Base-by-base conservation (phyloP, 2,888 invertebrate genomes). In the Cenopis cana region DNA sequence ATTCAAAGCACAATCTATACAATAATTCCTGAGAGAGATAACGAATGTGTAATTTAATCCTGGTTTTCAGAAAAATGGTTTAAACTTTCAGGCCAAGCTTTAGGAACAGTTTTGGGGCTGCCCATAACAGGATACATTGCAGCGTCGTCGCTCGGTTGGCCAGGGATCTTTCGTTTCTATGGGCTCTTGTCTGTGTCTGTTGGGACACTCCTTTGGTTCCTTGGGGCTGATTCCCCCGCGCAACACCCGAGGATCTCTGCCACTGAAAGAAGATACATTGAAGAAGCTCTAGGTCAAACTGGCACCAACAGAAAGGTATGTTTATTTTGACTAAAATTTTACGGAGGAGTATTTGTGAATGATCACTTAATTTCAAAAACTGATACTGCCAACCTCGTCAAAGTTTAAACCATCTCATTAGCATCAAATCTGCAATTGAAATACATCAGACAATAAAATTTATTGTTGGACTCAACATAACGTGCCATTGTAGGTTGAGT, bases 81-180 rank as follows among this genome's bases (percentile, higher is more conserved):
- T 41, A 14, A 41, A 5, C 18, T 82, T 85, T 55, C 92, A 84
- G 97, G 97, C 46, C 95, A 96, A 74, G 96, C 97, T 76, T 93
- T 97, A 10, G 98, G 98, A 2, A 96, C 97, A 0, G 96, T 97
- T 0, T 81, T 97, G 0, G 95, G 97, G 66, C 84, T 97, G 80
- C 95, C 96, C 0, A 87, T 96, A 50, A 96, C 97, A 10, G 98
- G 98, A 0, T 90, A 95, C 50, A 91, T 98, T 57, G 95, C 96
- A 0, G 94, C 95, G 0, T 96, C 96, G 0, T 68, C 87, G 0
- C 81, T 95, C 6, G 97, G 97, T 9, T 97, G 97, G 97, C 96
- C 97, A 0, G 95, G 96, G 3, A 95, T 96, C 64, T 97, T 97
- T 82, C 96, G 97, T 74, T 90, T 96, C 62, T 96, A 96, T 76